Evolutionary conservation across 2,888 invertebrate species (phyloP).

Genomic region (Epirrhoe tristata): DNA sequence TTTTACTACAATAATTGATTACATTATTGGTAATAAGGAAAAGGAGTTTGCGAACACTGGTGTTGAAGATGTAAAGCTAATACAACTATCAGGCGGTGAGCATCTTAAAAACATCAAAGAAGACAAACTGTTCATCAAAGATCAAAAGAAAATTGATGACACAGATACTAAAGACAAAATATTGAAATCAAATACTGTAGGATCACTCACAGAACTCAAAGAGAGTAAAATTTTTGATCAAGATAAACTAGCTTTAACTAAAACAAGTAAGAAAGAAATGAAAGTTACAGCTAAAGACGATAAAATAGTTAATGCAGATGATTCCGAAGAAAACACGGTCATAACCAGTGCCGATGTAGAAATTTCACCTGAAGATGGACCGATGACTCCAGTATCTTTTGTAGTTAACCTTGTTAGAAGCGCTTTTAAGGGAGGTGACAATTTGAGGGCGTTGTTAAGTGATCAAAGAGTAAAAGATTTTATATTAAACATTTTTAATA

Average conservation of each 20-base stretch:
- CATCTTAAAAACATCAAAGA: no score
- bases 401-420: neutral
- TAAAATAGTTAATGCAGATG: neutral
- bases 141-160: no score
- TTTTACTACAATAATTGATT: neutral
- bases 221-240: no score
- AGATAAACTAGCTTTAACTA: no score
- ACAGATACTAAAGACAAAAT: no score
- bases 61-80: neutral
- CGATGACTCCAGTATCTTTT: neutral
- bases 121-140: no score
- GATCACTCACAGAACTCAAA: no score
- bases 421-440: neutral
- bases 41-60: neutral
- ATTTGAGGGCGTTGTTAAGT: neutral
- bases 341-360: neutral
- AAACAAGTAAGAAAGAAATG: no score
- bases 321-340: neutral
- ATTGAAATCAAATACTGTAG: no score
- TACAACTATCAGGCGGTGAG: neutral
- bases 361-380: neutral
- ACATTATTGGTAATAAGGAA: neutral
- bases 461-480: neutral
- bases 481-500: neutral
- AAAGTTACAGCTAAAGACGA: neutral